A percentile compares a stretch with the other conserved stretches of the same genome.
Conservation (phyloP, 1,140 invertebrate genomes). For the Anoplolepis gracilipes region DNA sequence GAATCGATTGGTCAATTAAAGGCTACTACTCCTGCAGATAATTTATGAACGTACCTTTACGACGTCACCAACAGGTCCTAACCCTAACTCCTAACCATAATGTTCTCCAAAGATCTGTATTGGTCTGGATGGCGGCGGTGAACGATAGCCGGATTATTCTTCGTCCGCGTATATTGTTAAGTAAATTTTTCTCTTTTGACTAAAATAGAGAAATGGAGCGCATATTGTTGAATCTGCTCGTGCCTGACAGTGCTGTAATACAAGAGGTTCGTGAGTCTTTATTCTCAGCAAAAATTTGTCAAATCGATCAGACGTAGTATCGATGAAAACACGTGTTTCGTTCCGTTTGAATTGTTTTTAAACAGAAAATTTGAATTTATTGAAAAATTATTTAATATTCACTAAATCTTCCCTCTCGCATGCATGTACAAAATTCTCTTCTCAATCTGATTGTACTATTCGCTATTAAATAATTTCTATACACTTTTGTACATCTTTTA, state of each 20-base stretch:
- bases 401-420: not conserved
- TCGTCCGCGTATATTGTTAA: constrained; percentile 12
- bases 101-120: not conserved
- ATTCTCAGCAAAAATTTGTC: not conserved
- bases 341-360: constrained; percentile 16
- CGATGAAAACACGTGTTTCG: constrained; percentile 71
- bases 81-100: not conserved
- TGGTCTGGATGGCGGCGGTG: constrained; percentile 52
- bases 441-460: no score
- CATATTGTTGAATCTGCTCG: constrained; percentile 85
- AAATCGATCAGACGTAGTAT: not conserved
- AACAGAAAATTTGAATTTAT: not conserved
- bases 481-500: no score
- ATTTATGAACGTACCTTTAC: not conserved
- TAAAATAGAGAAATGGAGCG: constrained; percentile 83
- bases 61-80: constrained; percentile 58
- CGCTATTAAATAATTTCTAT: no score
- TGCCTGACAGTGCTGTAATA: constrained; percentile 86
- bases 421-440: not conserved
- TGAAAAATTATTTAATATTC: not conserved
- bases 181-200: constrained; percentile 50
- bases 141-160: constrained; percentile 32
- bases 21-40: no score
- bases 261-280: constrained; percentile 84
- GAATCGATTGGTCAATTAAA: no score